Evolutionary conservation across 2,797 vertebrate genomes (phyloP).

Genomic region (Phrynocephalus vlangalii): DNA sequence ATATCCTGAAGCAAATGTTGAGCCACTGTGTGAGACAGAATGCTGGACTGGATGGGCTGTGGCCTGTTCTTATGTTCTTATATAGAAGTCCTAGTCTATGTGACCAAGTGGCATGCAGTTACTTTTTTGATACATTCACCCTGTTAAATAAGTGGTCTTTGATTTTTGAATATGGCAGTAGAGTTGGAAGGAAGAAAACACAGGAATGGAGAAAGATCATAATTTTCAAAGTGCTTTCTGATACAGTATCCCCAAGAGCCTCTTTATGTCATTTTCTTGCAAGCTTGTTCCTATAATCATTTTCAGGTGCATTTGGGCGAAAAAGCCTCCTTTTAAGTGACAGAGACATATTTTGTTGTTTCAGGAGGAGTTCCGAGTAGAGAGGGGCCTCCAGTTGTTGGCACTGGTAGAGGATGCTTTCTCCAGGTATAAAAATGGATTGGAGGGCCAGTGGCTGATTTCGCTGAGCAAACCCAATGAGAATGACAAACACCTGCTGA

Average conservation of each 20-base stretch:
- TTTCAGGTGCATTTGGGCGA: background rate
- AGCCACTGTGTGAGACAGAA: too few species aligned
- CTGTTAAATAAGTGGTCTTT: background rate
- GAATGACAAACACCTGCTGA: slow-evolving; percentile 91
- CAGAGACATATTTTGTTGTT: slow-evolving; percentile 41
- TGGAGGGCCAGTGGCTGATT: slow-evolving; percentile 88
- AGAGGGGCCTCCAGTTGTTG: slow-evolving; percentile 86
- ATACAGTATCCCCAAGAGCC: background rate
- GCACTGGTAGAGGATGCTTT: slow-evolving; percentile 89
- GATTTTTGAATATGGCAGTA: background rate
- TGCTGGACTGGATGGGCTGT: too few species aligned
- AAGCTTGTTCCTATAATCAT: background rate
- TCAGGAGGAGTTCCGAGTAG: slow-evolving; percentile 90
- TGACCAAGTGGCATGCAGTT: background rate
- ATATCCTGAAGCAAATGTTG: too few species aligned
- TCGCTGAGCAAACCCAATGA: slow-evolving; percentile 94
- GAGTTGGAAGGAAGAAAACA: background rate
- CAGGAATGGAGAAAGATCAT: background rate
- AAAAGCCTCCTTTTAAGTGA: background rate
- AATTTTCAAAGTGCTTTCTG: too few species aligned
- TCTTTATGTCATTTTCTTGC: background rate
- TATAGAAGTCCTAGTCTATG: background rate
- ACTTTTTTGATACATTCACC: background rate
- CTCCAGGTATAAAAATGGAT: slow-evolving; percentile 85
- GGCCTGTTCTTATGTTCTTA: background rate